Evolutionary conservation across 1,140 invertebrate species (phyloP).

Genomic region (Onthophagus taurus): DNA sequence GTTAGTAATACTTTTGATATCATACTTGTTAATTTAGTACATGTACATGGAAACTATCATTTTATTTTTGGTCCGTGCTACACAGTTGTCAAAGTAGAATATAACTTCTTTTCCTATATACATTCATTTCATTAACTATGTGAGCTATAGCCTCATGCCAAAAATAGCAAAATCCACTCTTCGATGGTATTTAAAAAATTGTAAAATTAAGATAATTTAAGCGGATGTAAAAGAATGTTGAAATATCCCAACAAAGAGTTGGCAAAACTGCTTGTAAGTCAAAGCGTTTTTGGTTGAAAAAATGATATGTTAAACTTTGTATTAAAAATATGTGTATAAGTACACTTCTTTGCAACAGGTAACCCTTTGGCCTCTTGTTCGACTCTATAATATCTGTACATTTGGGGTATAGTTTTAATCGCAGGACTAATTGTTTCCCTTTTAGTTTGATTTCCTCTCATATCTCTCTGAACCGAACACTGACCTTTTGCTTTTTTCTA

Average conservation of each 20-base stretch:
- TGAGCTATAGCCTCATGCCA: conserved; percentile 39
- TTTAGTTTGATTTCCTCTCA: conserved; percentile 3
- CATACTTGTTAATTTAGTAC: conserved; percentile 19
- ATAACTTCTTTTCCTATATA: background rate
- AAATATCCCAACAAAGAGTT: conserved; percentile 18
- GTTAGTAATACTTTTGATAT: conserved; percentile 31
- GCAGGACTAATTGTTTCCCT: background rate
- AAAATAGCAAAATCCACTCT: conserved; percentile 33
- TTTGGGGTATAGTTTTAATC: conserved; percentile 1
- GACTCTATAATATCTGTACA: background rate
- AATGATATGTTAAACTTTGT: conserved; percentile 3
- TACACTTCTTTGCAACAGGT: no score
- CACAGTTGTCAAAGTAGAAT: conserved; percentile 24
- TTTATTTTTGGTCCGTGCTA: conserved; percentile 20
- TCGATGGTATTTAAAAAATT: conserved; percentile 28
- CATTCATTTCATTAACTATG: conserved; percentile 34
- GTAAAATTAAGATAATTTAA: conserved; percentile 40
- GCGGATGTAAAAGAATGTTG: conserved; percentile 33
- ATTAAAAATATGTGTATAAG: background rate
- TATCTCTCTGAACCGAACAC: background rate
- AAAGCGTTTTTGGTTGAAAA: conserved; percentile 33
- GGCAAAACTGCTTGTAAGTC: conserved; percentile 34
- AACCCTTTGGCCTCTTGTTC: no score
- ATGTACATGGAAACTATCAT: conserved; percentile 26
- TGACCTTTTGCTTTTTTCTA: background rate